Percentiles rank a stretch among this genome's conserved stretches.
Evolutionary conservation across 2,888 invertebrate species (phyloP).

Genomic region (Gymnocheta viridis): DNA sequence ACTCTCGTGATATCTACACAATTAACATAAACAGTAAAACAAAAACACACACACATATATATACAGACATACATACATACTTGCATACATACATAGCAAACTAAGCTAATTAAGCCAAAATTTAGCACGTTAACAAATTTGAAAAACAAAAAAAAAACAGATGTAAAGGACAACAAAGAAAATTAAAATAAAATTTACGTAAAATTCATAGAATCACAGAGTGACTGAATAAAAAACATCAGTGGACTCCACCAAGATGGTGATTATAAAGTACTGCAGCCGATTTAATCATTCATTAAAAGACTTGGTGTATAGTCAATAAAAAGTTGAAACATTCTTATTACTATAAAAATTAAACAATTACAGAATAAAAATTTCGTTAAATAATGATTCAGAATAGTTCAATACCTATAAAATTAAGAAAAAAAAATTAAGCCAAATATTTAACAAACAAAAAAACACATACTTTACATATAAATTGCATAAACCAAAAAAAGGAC

Average conservation of each 20-base stretch:
- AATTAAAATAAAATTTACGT: conserved; percentile 16
- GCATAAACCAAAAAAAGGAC: conserved; percentile 2
- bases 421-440: conserved; percentile 40
- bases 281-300: conserved; percentile 14
- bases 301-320: conserved; percentile 14
- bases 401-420: conserved; percentile 33
- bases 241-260: background rate
- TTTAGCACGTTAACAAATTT: conserved; percentile 67
- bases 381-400: conserved; percentile 54
- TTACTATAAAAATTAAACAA: conserved; percentile 22
- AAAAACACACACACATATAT: conserved; percentile 46
- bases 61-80: background rate
- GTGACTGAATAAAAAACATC: conserved; percentile 26
- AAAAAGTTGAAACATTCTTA: conserved; percentile 43
- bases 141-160: conserved; percentile 18
- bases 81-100: conserved; percentile 28
- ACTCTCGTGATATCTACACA: conserved; percentile 83
- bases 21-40: conserved; percentile 75
- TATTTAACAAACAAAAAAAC: conserved; percentile 29
- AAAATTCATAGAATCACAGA: conserved; percentile 45
- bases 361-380: conserved; percentile 54
- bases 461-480: conserved; percentile 5
- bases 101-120: conserved; percentile 37
- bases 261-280: conserved; percentile 6
- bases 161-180: conserved; percentile 15